Evolutionary conservation across 2,113 vertebrate species (phyloP).

Genomic region (Rhipidura dahli): DNA sequence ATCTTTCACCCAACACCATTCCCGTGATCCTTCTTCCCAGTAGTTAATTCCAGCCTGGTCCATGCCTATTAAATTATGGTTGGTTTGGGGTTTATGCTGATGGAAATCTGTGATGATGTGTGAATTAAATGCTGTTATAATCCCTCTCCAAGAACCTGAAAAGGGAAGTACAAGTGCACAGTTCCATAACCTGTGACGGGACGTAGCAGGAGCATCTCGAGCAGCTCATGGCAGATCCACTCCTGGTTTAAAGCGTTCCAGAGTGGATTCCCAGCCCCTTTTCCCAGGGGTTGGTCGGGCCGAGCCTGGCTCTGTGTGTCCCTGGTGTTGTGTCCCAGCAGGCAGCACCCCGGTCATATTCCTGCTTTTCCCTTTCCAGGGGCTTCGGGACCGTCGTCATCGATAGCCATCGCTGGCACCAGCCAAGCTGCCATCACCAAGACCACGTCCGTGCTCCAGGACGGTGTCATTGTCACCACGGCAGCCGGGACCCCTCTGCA

Average conservation of each 20-base stretch:
- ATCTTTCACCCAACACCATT: background rate
- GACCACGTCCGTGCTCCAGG: constrained; percentile 82
- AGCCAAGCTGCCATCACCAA: constrained; percentile 82
- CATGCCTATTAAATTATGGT: rapidly evolving
- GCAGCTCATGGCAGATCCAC: background rate
- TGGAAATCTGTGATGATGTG: background rate
- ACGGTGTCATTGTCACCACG: constrained; percentile 82
- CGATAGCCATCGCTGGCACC: constrained; percentile 79
- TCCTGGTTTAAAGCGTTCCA: rapidly evolving
- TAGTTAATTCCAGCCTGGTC: background rate
- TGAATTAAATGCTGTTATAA: background rate
- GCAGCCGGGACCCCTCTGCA: constrained; percentile 76
- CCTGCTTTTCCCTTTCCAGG: constrained; percentile 45
- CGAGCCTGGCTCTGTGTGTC: background rate
- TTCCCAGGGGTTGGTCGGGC: background rate
- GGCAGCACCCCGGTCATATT: background rate
- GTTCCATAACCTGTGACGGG: rapidly evolving
- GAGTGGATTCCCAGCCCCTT: background rate
- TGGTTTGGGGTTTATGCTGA: background rate
- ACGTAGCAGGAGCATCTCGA: background rate
- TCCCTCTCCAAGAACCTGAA: background rate
- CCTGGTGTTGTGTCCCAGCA: background rate
- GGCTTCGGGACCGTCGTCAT: constrained; percentile 69
- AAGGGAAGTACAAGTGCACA: background rate
- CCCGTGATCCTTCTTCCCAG: background rate